Evolutionary conservation across 1,140 invertebrate genomes (phyloP), one percentile per base, ranked within the genome.

Genomic region (Lucilia cuprina): DNA sequence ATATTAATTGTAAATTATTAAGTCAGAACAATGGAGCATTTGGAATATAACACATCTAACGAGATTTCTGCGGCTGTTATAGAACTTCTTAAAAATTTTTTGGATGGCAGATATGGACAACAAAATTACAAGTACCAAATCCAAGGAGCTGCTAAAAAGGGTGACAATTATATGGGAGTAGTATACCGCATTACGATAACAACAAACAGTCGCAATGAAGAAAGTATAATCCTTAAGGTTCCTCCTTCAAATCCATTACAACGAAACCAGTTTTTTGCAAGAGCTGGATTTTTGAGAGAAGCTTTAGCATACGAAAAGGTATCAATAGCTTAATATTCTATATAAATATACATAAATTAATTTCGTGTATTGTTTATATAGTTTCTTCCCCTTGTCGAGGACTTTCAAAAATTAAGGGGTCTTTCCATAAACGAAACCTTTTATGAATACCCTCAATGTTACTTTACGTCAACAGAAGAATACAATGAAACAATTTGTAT

Each of bases 401-500:
- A 88, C 14, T 86, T 92, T 17, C 91, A 92, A 83, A 74, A 75
- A 84, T 80, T 85, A 41, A 89, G 86, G 83, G 84, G 86, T 3
- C 83, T 88, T n/a, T 82, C 87, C 0, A 5, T n/a, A 84, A 10
- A 50, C 85, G 19, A 85, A 91, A 2, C 85, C 83, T 91, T 92
- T 30, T 82, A 85, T 80, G 87, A 88, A 65, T 87, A 88, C 83
- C 88, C 92, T 5, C 90, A 89, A 80, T 93, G 91, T 83, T 92
- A 91, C 17, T 89, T 86, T 13, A 89, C 85, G 0, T 85, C 87
- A 8, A 84, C 70, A 13, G 89, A 92, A 74, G 87, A 91, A 41
- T 85, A 87, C 9, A 85, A 92, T 65, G 92, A 93, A 88, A 87
- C 92, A 25, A 91, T 93, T 12, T 87, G 94, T 34, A 87, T 94